These are phyloP conservation scores for Phyllotreta striolata DNA, from an alignment of 2,888 invertebrate species.

Conservation along the genomic window DNA sequence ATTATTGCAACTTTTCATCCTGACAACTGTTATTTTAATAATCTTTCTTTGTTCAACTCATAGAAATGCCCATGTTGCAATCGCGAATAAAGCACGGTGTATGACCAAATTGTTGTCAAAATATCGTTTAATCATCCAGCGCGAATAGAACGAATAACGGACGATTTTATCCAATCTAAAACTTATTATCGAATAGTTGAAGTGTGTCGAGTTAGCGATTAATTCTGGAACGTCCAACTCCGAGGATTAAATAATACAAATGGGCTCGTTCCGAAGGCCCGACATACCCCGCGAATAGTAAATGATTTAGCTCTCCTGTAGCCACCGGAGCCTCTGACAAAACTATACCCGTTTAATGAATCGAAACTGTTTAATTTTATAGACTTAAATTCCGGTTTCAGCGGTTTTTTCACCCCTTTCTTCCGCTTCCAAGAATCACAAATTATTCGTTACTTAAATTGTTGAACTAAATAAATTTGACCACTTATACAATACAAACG, in stretches of 20 bases:
- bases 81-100: too few species aligned
- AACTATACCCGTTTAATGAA: slow-evolving; percentile 5
- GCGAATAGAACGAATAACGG: too few species aligned
- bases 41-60: too few species aligned
- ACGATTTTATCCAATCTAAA: slow-evolving; percentile 18
- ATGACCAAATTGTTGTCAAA: too few species aligned
- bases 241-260: slow-evolving; percentile 32
- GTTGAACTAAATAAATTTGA: too few species aligned
- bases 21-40: too few species aligned
- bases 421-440: too few species aligned
- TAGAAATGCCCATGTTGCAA: too few species aligned
- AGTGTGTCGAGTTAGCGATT: slow-evolving; percentile 15
- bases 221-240: slow-evolving; percentile 13
- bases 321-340: not conserved
- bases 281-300: slow-evolving; percentile 26
- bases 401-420: not conserved
- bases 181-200: slow-evolving; percentile 14
- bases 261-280: slow-evolving; percentile 23
- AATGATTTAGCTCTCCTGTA: slow-evolving; percentile 27
- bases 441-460: too few species aligned
- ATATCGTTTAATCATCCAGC: too few species aligned
- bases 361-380: slow-evolving; percentile 12
- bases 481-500: too few species aligned
- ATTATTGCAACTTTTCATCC: too few species aligned
- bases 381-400: not conserved